A percentile compares a stretch with the other conserved stretches of the same genome.
These are phyloP conservation scores for Drosophila dunni DNA, from an alignment of 1,140 invertebrate genomes.

Conservation along the genomic window DNA sequence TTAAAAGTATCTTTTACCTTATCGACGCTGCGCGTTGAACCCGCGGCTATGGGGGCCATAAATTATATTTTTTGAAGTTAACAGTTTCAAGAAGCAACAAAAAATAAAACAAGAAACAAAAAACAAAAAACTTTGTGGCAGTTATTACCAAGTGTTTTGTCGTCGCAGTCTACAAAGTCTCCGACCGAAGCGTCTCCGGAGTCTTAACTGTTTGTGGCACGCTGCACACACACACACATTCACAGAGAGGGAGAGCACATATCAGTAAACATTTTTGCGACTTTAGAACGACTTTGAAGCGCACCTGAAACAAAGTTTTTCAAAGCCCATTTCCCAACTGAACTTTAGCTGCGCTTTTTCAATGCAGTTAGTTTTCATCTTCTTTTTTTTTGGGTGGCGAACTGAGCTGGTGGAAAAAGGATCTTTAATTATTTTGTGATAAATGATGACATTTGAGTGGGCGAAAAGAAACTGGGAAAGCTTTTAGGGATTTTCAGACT, in stretches of 20 bases:
- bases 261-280: conserved; percentile 80
- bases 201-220: conserved; percentile 1
- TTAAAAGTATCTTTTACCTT: conserved; percentile 78
- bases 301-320: conserved; percentile 72
- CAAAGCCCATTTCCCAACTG: not conserved
- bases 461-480: conserved; percentile 49
- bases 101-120: conserved; percentile 14
- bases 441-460: conserved; percentile 82
- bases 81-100: conserved; percentile 43
- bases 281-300: conserved; percentile 68
- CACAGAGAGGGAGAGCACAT: conserved; percentile 35
- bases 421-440: conserved; percentile 84
- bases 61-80: conserved; percentile 83
- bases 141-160: conserved; percentile 83
- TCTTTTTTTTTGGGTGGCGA: conserved; percentile 30
- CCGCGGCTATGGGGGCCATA: conserved; percentile 78
- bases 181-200: conserved; percentile 16
- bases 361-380: conserved; percentile 13
- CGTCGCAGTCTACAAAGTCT: conserved; percentile 42
- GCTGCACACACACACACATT: not conserved
- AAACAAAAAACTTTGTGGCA: conserved; percentile 73
- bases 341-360: conserved; percentile 49
- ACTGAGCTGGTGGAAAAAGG: conserved; percentile 36
- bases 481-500: conserved; percentile 18
- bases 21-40: conserved; percentile 71